Conservation (phyloP, 2,888 invertebrate species). For the Herminia tarsipennalis region DNA sequence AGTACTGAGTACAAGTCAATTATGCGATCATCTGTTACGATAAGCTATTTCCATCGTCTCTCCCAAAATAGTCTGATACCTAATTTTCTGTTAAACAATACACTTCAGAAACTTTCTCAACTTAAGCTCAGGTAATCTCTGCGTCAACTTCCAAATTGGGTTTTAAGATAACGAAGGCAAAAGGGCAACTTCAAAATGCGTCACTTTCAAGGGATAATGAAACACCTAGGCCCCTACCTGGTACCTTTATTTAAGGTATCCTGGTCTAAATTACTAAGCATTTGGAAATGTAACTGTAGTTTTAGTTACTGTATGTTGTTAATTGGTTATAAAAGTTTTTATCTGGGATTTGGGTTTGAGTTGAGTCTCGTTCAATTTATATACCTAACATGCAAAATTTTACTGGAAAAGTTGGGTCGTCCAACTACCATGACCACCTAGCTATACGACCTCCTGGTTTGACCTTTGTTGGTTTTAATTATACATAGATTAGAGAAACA, state of each 20-base stretch:
- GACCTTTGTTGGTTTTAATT: no score
- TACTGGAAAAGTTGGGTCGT: no score
- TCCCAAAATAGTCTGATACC: constrained; percentile 2
- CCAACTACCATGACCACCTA: no score
- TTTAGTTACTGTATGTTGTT: constrained; percentile 4
- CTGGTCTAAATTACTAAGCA: constrained; percentile 13
- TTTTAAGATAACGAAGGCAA: constrained; percentile 26
- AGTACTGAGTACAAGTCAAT: not conserved
- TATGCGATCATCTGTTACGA: not conserved
- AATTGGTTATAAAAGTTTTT: not conserved
- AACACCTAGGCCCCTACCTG: constrained; percentile 4
- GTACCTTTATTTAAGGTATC: constrained; percentile 22
- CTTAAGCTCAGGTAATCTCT: constrained; percentile 21
- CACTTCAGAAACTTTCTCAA: constrained; percentile 8
- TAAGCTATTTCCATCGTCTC: constrained; percentile 1
- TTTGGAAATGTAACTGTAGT: constrained; percentile 21
- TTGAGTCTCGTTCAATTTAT: no score
- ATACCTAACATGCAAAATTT: no score
- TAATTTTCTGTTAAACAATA: constrained; percentile 13
- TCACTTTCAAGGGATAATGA: constrained; percentile 28
- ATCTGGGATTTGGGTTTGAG: no score
- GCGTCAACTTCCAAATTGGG: constrained; percentile 22
- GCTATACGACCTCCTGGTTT: no score
- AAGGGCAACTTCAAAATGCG: constrained; percentile 13
- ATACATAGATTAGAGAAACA: no score